Percentiles rank a stretch among this genome's conserved stretches.
Evolutionary conservation across 2,113 vertebrate genomes (phyloP).

Genomic region (Apodemus speciosus): DNA sequence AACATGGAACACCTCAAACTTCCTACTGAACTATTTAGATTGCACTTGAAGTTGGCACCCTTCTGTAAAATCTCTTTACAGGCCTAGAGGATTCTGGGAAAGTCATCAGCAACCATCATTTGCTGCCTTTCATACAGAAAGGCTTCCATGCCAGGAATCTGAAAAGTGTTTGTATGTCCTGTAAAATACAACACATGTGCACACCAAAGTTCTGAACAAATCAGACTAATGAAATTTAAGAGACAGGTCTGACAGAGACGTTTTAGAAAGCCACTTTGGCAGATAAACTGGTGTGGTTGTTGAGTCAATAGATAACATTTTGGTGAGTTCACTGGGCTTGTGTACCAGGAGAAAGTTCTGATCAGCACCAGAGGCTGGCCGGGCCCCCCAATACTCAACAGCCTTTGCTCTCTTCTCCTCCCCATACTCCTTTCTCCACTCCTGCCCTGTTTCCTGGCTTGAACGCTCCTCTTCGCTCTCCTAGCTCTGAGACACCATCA

Average conservation of each 20-base stretch:
- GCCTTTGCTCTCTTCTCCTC: background rate
- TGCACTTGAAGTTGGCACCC: conserved; percentile 18
- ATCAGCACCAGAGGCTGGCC: background rate
- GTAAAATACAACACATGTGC: background rate
- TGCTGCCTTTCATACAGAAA: background rate
- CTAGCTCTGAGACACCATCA: background rate
- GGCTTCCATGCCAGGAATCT: too few species aligned
- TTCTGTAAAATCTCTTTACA: background rate
- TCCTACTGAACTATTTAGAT: background rate
- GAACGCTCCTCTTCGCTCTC: background rate
- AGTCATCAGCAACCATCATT: background rate
- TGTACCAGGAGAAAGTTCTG: background rate
- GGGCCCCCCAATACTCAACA: background rate
- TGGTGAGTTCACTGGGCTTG: background rate
- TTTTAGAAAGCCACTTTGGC: conserved; percentile 23
- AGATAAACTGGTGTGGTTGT: background rate
- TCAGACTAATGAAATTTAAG: background rate
- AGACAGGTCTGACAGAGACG: background rate
- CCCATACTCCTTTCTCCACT: background rate
- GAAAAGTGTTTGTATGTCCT: background rate
- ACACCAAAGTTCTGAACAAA: background rate
- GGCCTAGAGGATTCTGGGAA: background rate
- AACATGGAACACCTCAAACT: background rate
- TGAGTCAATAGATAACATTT: background rate
- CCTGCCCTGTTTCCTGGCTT: background rate